Base-by-base conservation (phyloP, 92 coral and sea anemone genomes). In the Galaxea fascicularis region DNA sequence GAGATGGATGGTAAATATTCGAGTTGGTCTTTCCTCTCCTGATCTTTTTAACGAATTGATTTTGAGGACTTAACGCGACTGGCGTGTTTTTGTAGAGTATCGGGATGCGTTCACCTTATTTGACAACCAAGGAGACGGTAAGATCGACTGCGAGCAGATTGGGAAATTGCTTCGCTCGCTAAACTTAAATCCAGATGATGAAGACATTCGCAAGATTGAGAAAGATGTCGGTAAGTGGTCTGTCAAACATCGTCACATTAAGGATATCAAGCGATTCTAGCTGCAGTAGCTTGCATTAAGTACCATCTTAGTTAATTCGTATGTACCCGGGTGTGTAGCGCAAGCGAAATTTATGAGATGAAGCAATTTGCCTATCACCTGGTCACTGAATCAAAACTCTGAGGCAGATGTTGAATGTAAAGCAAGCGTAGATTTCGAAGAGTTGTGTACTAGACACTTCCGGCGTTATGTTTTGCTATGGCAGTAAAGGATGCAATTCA, bases 101-200 rank as follows among this genome's bases (percentile, higher is more conserved):
- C 91, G 92, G 69, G 99, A 96, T 52, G 95, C 98, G 44, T 96
- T 96, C 62, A 56, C 91, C 27, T 78, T 96, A 82, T 96, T 96
- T 80, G 99, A 96, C 87, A 83, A 92, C 30, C 89, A 82, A 73
- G 99, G 99, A 53, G 99, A 96, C 74, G 95, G 96, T 14, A 96
- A 96, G 80, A 95, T 96, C 44, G 99, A 91, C 52, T 89, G 91
- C 59, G 93, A 94, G 63, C 98, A 96, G 85, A 91, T 93, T 26
- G 98, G 98, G 28, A 90, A 84, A 76, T 88, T 96, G 39, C 89
- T 96, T 29, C 93, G 99, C 49, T 95, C 99, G 47, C 93, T 96
- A 14, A 96, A 94, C 24, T 94, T 92, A 65, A 96, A 96, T 65
- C 99, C 99, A 10, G 89, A 89, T 11, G 88, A 87, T 10, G 99